Conservation (phyloP, 2,113 vertebrate species). For the Triplophysa tibetana region DNA sequence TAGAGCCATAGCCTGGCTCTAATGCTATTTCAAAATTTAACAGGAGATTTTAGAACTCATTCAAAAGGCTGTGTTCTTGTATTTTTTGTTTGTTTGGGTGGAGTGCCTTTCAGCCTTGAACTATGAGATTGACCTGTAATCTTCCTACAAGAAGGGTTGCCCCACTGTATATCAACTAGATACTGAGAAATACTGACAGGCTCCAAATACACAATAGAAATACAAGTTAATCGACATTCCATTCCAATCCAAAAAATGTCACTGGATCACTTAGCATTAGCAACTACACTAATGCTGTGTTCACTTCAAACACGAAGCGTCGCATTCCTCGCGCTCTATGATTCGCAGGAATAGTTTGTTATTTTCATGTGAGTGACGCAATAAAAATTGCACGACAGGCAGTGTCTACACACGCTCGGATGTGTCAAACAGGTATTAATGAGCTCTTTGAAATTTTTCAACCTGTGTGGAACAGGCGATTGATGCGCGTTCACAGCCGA, state of each 20-base stretch:
- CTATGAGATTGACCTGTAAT: neutral
- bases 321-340: too few species aligned
- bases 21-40: neutral
- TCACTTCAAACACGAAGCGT: too few species aligned
- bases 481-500: too few species aligned
- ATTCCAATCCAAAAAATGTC: neutral
- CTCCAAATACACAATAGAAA: slow-evolving; percentile 17
- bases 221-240: slow-evolving; percentile 41
- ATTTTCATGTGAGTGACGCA: too few species aligned
- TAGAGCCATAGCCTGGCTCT: neutral
- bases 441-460: too few species aligned
- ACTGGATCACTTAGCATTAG: slow-evolving; percentile 1
- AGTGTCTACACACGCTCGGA: too few species aligned
- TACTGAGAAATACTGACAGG: neutral
- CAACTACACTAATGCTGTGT: neutral
- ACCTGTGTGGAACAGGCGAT: too few species aligned
- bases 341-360: too few species aligned
- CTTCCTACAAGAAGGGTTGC: neutral
- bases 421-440: too few species aligned
- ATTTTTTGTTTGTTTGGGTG: slow-evolving; percentile 25
- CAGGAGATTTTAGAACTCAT: neutral
- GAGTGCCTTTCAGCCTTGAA: neutral
- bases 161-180: neutral
- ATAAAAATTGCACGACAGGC: too few species aligned
- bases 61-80: neutral